Evolutionary conservation across 2,797 vertebrate genomes (phyloP).

Genomic region (Argentina silus): DNA sequence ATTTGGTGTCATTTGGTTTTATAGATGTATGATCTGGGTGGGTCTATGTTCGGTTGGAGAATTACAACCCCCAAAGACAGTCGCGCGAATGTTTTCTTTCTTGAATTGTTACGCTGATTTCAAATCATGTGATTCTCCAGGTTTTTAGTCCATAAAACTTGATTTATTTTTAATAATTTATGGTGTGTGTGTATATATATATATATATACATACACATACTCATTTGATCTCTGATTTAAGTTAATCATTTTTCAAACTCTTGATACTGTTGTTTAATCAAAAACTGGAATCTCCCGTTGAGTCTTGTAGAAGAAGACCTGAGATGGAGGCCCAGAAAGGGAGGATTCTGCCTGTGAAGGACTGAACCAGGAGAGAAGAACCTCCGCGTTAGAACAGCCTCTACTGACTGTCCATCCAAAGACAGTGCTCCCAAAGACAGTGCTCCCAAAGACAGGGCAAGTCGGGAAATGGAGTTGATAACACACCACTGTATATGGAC

Average conservation of each 20-base stretch:
- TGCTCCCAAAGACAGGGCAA: no score
- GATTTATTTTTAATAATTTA: slow-evolving; percentile 47
- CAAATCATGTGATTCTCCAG: slow-evolving; percentile 28
- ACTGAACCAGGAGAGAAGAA: not conserved
- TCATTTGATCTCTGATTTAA: slow-evolving; percentile 34
- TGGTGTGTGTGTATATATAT: not conserved
- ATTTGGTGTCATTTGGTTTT: slow-evolving; percentile 37
- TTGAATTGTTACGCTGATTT: slow-evolving; percentile 32
- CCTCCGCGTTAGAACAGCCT: not conserved
- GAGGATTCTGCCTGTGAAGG: not conserved
- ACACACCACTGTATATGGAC: not conserved
- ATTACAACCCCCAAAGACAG: slow-evolving; percentile 69
- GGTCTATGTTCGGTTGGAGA: slow-evolving; percentile 21
- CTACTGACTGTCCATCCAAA: no score
- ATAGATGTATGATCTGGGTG: slow-evolving; percentile 34
- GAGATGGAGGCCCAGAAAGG: not conserved
- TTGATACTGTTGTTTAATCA: slow-evolving; percentile 49
- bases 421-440: no score
- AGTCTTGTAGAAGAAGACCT: not conserved
- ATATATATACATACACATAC: not conserved
- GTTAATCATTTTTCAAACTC: slow-evolving; percentile 29
- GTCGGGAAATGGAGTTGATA: no score
- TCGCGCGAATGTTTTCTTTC: slow-evolving; percentile 33
- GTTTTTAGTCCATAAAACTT: slow-evolving; percentile 40
- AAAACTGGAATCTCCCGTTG: slow-evolving; percentile 45